Percentiles rank a stretch among this genome's conserved stretches.
Evolutionary conservation across 2,888 invertebrate species (phyloP).

Genomic region (Elgonia sp.): DNA sequence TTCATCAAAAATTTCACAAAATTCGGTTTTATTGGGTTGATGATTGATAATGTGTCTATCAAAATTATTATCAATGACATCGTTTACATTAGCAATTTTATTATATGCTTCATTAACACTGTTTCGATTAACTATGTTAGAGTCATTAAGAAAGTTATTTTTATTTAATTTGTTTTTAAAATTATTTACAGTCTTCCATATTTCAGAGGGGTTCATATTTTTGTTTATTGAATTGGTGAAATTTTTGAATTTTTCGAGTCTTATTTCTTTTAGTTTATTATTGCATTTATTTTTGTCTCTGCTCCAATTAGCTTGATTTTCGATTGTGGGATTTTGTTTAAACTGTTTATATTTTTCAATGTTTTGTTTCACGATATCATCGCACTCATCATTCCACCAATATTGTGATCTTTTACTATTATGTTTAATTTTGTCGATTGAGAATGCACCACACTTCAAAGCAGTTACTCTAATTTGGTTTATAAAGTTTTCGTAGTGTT

Average conservation of each 20-base stretch:
- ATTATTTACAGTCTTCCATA: conserved; percentile 16
- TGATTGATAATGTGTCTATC: background rate
- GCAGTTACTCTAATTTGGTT: background rate
- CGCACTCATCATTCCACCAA: conserved; percentile 35
- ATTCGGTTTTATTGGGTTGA: background rate
- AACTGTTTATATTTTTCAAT: background rate
- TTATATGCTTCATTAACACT: conserved; percentile 5
- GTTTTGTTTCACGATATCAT: conserved; percentile 1
- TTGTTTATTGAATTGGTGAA: background rate
- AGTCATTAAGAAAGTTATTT: background rate
- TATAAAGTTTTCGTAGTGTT: conserved; percentile 9
- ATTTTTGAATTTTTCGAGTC: conserved; percentile 15
- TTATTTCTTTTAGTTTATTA: conserved; percentile 4
- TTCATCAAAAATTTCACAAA: background rate
- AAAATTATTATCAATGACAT: background rate
- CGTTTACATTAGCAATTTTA: background rate
- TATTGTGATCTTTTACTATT: background rate
- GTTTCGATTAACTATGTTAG: conserved; percentile 2
- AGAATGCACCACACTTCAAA: background rate
- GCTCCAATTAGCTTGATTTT: background rate
- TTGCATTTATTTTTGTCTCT: background rate
- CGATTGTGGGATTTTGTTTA: background rate
- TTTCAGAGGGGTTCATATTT: background rate
- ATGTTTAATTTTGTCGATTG: background rate
- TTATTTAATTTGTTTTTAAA: conserved; percentile 5